Conservation (phyloP, 1,140 invertebrate species). For the Agraylea sexmaculata region DNA sequence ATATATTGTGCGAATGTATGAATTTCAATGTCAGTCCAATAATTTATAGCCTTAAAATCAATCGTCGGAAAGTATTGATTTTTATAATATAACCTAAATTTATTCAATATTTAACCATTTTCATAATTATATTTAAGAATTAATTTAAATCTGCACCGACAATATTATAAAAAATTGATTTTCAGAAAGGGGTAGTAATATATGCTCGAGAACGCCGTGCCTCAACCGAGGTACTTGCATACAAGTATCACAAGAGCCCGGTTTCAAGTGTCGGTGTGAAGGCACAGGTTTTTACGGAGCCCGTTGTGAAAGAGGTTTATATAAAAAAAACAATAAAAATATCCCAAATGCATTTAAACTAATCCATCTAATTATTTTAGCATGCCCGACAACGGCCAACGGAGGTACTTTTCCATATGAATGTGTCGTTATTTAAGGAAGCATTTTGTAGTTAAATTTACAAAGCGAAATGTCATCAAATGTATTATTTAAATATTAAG, state of each 20-base stretch:
- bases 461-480: constrained; percentile 7
- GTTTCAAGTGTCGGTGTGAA: constrained; percentile 58
- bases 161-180: constrained; percentile 4
- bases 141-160: neutral
- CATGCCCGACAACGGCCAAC: constrained; percentile 41
- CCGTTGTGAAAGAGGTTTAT: constrained; percentile 49
- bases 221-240: constrained; percentile 51
- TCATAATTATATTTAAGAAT: neutral
- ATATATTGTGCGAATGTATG: too few species aligned
- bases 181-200: constrained; percentile 47
- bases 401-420: constrained; percentile 49
- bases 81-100: too few species aligned
- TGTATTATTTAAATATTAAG: constrained; percentile 16
- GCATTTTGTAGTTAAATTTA: constrained; percentile 4
- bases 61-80: too few species aligned
- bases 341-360: neutral
- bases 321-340: neutral
- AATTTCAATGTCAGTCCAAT: too few species aligned
- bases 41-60: too few species aligned
- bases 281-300: constrained; percentile 59
- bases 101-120: too few species aligned
- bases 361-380: constrained; percentile 33
- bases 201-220: constrained; percentile 50
- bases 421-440: constrained; percentile 51
- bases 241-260: constrained; percentile 52